Evolutionary conservation across 2,797 vertebrate species (phyloP), one percentile per base, ranked within the genome.

Genomic region (Enteromius anoplus): DNA sequence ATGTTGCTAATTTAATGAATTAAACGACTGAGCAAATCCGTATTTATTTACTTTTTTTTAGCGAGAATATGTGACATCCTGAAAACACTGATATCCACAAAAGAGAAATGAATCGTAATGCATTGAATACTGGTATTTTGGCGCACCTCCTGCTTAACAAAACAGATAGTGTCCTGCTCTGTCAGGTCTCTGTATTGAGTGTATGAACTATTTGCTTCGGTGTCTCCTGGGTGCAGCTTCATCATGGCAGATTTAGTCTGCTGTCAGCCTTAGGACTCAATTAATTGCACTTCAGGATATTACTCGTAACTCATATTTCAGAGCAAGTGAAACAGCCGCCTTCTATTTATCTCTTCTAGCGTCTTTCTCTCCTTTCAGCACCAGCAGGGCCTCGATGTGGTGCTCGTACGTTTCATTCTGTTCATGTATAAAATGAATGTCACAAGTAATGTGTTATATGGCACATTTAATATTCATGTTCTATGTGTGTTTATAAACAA

Each of bases 281-380:
- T 85, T 87, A 87, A 87, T 85, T 85, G 83, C 86, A 79, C 86
- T 79, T 84, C 79, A 87, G 83, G 70, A 85, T 85, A 87, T 87
- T 85, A 87, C 86, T 66, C 45, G 17, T 75, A 85, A 87, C 83
- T 87, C 86, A 85, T 85, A 85, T 85, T 87, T 87, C 81, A 87
- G 72, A 82, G 86, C 70, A 85, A 55, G 68, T 79, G 82, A 85
- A 85, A 85, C 75, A 81, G 73, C 77, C 73, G 3, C 62, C 81
- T 32, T 83, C 47, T 72, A 49, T 85, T 79, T 76, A 82, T 85
- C 68, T 79, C 49, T 70, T 75, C 79, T n/a, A 75, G 42, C 45
- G 17, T 51, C 55, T 72, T 73, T 85, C 19, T 37, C 76, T 77
- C 45, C 23, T 60, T 26, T 71, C 37, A 66, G n/a, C 76, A 26